Evolutionary conservation across 1,140 invertebrate genomes (phyloP).

Genomic region (Mya arenaria): DNA sequence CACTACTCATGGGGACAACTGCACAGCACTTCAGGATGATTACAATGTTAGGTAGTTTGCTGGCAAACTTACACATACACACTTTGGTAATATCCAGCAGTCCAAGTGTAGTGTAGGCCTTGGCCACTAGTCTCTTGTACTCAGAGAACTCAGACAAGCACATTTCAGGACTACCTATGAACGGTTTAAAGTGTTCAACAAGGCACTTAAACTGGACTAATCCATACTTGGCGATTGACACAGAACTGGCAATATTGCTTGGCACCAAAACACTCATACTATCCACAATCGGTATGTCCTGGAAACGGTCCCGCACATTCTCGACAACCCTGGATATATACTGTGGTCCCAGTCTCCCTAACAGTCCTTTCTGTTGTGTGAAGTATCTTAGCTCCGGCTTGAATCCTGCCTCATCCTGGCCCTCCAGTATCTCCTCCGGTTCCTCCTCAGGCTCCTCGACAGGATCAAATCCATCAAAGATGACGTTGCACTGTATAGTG

Average conservation of each 20-base stretch:
- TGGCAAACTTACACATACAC: too few species aligned
- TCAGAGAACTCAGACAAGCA: background rate
- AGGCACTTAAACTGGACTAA: background rate
- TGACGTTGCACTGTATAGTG: background rate
- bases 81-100: too few species aligned
- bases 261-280: slow-evolving; percentile 15
- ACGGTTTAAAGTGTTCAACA: background rate
- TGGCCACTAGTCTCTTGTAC: slow-evolving; percentile 11
- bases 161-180: background rate
- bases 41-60: too few species aligned
- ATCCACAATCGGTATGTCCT: background rate
- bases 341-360: background rate
- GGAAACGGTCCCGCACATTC: slow-evolving; percentile 6
- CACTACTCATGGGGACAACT: too few species aligned
- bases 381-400: slow-evolving; percentile 3
- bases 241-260: background rate
- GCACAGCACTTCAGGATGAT: too few species aligned
- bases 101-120: too few species aligned
- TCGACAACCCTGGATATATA: background rate
- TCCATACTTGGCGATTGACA: slow-evolving; percentile 1
- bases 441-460: background rate
- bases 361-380: background rate
- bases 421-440: background rate
- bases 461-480: slow-evolving; percentile 5
- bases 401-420: background rate